phyloP scores from a whole-genome alignment of 2,797 vertebrate species.

The Onychomys leucogaster region DNA sequence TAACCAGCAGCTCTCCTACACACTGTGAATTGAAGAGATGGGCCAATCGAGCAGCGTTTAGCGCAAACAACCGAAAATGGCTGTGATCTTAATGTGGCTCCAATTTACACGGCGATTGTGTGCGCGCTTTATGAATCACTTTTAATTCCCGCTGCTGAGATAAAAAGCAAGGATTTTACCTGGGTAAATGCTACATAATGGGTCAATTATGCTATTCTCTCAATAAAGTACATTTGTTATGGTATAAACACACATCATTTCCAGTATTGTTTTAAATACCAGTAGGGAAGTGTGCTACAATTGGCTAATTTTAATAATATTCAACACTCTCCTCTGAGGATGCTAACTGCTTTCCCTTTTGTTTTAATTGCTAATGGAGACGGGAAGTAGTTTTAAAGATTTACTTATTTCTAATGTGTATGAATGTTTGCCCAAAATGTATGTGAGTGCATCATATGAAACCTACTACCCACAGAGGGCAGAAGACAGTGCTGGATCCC shows the following conservation, averaged over 20 bases:
- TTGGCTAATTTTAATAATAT: conserved; percentile 48
- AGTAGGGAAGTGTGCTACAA: conserved; percentile 21
- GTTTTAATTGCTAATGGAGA: neutral
- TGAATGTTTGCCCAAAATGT: neutral
- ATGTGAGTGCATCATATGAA: neutral
- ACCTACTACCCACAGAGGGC: neutral
- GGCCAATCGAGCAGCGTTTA: conserved; percentile 46
- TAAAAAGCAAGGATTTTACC: conserved; percentile 59
- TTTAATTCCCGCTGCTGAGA: conserved; percentile 69
- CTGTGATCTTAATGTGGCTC: conserved; percentile 32
- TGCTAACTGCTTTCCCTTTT: neutral
- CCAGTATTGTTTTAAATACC: conserved; percentile 16
- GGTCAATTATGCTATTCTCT: conserved; percentile 61
- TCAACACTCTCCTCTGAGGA: neutral
- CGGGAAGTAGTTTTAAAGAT: neutral
- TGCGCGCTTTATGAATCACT: conserved; percentile 35
- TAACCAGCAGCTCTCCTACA: neutral
- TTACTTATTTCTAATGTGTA: neutral
- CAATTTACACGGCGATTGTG: conserved; percentile 57
- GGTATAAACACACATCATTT: neutral
- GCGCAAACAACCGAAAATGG: conserved; percentile 34
- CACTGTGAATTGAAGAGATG: neutral
- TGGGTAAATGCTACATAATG: conserved; percentile 71
- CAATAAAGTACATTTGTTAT: conserved; percentile 21
- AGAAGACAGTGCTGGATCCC: neutral